phyloP scores from a whole-genome alignment of 2,113 vertebrate species.

The Lasiurus borealis region DNA sequence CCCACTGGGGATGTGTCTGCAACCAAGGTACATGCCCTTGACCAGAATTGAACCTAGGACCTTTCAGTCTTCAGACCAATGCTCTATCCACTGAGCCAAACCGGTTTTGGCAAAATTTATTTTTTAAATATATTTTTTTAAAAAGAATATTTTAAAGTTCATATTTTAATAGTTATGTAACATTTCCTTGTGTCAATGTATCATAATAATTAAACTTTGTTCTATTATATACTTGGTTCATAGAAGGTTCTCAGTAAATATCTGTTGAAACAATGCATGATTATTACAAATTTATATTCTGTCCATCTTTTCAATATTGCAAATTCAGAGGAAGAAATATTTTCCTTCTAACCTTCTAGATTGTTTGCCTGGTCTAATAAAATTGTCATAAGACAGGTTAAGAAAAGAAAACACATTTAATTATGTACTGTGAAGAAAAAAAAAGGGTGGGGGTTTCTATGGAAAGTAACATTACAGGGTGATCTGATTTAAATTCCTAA shows the following conservation, averaged over 20 bases:
- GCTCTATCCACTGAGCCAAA: no score
- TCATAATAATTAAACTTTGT: constrained; percentile 30
- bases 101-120: no score
- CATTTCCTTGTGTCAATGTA: constrained; percentile 56
- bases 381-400: not conserved
- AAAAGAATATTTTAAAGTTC: constrained; percentile 24
- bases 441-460: not conserved
- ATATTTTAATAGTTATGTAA: constrained; percentile 32
- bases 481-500: not conserved
- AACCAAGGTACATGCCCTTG: no score
- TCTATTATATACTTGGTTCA: not conserved
- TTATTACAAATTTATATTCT: not conserved
- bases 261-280: constrained; percentile 44
- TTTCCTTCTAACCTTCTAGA: not conserved
- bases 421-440: not conserved
- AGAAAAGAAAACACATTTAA: not conserved
- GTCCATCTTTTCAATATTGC: constrained; percentile 23
- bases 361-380: not conserved
- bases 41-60: no score
- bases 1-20: no score
- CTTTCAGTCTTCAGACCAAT: no score
- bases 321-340: not conserved
- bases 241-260: constrained; percentile 44
- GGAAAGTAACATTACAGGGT: not conserved
- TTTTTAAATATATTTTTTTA: no score